These are phyloP conservation scores for Parascotia fuliginaria DNA, from an alignment of 2,888 invertebrate genomes.

Conservation along the genomic window DNA sequence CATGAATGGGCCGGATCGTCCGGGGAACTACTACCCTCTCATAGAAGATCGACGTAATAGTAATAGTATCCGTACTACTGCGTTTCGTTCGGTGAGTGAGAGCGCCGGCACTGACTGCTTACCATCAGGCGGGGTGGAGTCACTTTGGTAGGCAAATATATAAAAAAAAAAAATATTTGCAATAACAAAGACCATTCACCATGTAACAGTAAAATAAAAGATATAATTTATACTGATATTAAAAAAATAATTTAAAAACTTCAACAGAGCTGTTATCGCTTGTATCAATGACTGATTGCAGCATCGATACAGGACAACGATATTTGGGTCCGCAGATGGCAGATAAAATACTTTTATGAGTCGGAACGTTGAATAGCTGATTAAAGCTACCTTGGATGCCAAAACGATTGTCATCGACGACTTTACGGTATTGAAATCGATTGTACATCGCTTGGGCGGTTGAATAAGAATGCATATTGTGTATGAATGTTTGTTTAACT, in stretches of 20 bases:
- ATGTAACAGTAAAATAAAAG: no score
- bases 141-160: no score
- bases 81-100: no score
- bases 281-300: slow-evolving; percentile 41
- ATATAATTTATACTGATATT: not conserved
- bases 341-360: slow-evolving; percentile 46
- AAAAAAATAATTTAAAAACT: not conserved
- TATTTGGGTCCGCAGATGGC: slow-evolving; percentile 42
- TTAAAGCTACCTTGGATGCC: slow-evolving; percentile 33
- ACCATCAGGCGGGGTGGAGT: no score
- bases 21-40: no score
- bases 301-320: slow-evolving; percentile 34
- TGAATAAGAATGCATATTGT: slow-evolving; percentile 2
- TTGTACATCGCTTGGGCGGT: slow-evolving; percentile 13
- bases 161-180: no score
- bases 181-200: no score
- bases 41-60: no score
- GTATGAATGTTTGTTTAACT: not conserved
- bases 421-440: slow-evolving; percentile 36
- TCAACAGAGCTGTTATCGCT: slow-evolving; percentile 11
- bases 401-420: slow-evolving; percentile 42
- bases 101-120: no score
- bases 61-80: no score
- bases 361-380: slow-evolving; percentile 33
- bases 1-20: no score